phyloP scores from a whole-genome alignment of 1,140 invertebrate species.

The Pseudomyrmex concolor region DNA sequence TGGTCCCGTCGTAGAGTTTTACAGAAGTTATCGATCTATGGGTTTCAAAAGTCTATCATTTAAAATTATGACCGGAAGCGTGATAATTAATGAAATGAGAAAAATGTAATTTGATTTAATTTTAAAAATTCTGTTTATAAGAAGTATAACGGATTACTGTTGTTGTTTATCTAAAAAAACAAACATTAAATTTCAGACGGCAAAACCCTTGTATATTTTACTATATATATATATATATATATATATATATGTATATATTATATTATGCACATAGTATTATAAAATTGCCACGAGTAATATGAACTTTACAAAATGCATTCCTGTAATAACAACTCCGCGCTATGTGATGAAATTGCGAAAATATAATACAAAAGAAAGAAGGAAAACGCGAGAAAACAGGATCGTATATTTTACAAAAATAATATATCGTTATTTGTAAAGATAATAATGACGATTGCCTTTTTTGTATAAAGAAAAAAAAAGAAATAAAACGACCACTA shows the following conservation, averaged over 20 bases:
- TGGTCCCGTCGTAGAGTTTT: constrained; percentile 2
- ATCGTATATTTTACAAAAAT: constrained; percentile 16
- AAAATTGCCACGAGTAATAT: too few species aligned
- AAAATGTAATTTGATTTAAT: background rate
- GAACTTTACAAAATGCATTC: constrained; percentile 1
- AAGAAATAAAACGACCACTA: background rate
- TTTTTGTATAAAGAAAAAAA: background rate
- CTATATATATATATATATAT: background rate
- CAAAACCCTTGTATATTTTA: background rate
- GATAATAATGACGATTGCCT: constrained; percentile 2
- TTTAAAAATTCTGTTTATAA: background rate
- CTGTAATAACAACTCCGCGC: background rate
- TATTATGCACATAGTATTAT: too few species aligned
- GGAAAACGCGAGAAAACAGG: background rate
- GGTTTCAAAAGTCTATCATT: background rate
- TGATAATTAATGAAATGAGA: constrained; percentile 1
- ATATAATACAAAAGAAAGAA: background rate
- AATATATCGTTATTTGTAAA: constrained; percentile 30
- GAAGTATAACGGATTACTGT: background rate
- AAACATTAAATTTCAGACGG: background rate
- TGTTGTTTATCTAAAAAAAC: background rate
- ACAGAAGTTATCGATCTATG: background rate
- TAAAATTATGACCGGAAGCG: background rate
- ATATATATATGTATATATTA: background rate
- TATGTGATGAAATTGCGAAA: constrained; percentile 2